These are phyloP conservation scores for Nasonovia ribisnigri DNA, from an alignment of 2,888 invertebrate genomes.

Conservation along the genomic window DNA sequence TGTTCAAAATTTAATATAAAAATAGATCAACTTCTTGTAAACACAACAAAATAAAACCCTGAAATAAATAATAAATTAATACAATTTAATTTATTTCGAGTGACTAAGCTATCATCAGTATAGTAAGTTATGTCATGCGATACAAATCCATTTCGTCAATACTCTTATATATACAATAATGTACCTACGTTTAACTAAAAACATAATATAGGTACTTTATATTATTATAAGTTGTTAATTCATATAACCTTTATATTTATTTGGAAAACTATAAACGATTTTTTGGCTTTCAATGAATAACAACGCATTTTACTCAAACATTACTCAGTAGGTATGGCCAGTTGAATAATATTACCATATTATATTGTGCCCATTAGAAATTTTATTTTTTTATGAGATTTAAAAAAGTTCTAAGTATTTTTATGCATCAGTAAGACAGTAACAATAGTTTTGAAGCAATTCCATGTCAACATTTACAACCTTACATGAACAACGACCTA, in stretches of 20 bases:
- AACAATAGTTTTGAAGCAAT: neutral
- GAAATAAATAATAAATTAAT: neutral
- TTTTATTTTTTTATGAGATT: neutral
- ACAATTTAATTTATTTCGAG: neutral
- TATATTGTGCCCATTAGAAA: neutral
- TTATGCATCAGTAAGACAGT: neutral
- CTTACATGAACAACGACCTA: neutral
- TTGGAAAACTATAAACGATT: neutral
- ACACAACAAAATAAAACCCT: neutral
- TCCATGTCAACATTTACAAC: neutral
- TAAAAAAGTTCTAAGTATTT: neutral
- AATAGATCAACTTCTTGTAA: neutral
- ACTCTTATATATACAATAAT: too few species aligned
- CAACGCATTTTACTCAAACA: neutral
- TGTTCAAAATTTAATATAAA: neutral
- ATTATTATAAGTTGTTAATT: neutral
- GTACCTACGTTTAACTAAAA: neutral
- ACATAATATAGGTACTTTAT: neutral
- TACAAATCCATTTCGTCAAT: too few species aligned
- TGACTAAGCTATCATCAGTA: neutral
- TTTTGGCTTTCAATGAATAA: neutral
- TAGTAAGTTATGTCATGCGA: too few species aligned
- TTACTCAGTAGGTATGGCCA: neutral
- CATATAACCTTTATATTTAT: neutral
- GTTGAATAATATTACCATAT: neutral